Conservation (phyloP, 2,888 invertebrate genomes). For the Nymphalis urticae region DNA sequence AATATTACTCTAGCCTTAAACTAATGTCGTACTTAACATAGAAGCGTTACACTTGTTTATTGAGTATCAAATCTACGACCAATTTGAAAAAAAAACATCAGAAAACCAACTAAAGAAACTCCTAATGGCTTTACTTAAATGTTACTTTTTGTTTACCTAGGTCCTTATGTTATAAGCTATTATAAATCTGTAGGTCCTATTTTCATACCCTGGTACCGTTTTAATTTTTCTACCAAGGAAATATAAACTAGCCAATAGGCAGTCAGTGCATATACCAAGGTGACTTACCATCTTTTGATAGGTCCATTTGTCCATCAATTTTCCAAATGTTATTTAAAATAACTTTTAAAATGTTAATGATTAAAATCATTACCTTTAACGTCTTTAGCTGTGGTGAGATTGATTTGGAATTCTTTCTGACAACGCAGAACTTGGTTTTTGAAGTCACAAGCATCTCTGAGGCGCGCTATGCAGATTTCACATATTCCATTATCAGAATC, state of each 20-base stretch:
- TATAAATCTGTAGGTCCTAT: too few relatives aligned
- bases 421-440: slow-evolving; percentile 63
- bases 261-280: neutral
- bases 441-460: slow-evolving; percentile 65
- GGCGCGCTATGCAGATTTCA: slow-evolving; percentile 58
- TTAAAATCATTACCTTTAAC: slow-evolving; percentile 50
- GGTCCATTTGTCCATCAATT: neutral
- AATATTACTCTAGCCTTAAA: too few relatives aligned
- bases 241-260: neutral
- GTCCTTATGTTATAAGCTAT: too few relatives aligned
- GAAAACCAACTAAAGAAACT: too few relatives aligned
- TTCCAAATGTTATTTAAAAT: neutral
- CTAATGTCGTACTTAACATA: too few relatives aligned
- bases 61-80: too few relatives aligned
- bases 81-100: too few relatives aligned
- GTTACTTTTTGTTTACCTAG: too few relatives aligned
- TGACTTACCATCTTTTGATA: neutral
- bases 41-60: too few relatives aligned
- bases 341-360: neutral
- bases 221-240: too few relatives aligned
- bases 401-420: slow-evolving; percentile 53
- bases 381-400: slow-evolving; percentile 33
- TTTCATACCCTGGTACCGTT: too few relatives aligned
- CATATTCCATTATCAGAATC: slow-evolving; percentile 60
- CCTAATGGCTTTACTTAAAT: too few relatives aligned